A percentile compares a stretch with the other conserved stretches of the same genome.
Conservation (phyloP, 2,888 invertebrate genomes). For the Ormyrus thymus region DNA sequence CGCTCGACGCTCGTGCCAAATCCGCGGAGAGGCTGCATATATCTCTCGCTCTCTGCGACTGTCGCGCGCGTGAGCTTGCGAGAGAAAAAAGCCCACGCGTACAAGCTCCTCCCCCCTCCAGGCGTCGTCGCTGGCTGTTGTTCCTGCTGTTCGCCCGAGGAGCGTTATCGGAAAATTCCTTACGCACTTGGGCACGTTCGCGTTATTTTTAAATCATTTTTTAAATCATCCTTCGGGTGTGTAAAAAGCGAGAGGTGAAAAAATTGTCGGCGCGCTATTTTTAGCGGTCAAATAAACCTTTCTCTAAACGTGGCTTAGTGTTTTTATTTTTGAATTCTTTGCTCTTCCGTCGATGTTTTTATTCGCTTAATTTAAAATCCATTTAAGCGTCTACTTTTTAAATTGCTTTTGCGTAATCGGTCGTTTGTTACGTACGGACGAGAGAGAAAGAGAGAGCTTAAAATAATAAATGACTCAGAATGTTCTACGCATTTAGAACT, state of each 20-base stretch:
- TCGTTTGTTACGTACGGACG: background rate
- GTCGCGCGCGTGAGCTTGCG: background rate
- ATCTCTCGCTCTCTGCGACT: background rate
- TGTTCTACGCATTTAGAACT: background rate
- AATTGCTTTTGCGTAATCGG: background rate
- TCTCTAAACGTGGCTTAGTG: no score
- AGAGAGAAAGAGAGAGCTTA: background rate
- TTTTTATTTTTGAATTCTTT: no score
- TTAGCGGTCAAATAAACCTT: no score
- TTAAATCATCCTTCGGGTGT: no score
- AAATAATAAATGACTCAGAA: constrained; percentile 22
- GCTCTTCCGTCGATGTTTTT: no score
- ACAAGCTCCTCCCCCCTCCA: background rate
- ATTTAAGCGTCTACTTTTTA: no score
- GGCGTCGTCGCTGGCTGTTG: background rate
- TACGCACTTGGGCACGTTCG: no score
- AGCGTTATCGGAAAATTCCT: background rate
- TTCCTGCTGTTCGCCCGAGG: background rate
- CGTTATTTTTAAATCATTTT: no score
- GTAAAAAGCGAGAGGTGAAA: no score
- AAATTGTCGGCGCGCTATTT: no score
- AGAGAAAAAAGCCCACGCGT: background rate
- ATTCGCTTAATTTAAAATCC: no score
- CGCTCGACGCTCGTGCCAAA: constrained; percentile 36
- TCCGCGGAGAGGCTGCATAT: background rate